phyloP scores from a whole-genome alignment of 2,113 vertebrate species.

The Seriola quinqueradiata region DNA sequence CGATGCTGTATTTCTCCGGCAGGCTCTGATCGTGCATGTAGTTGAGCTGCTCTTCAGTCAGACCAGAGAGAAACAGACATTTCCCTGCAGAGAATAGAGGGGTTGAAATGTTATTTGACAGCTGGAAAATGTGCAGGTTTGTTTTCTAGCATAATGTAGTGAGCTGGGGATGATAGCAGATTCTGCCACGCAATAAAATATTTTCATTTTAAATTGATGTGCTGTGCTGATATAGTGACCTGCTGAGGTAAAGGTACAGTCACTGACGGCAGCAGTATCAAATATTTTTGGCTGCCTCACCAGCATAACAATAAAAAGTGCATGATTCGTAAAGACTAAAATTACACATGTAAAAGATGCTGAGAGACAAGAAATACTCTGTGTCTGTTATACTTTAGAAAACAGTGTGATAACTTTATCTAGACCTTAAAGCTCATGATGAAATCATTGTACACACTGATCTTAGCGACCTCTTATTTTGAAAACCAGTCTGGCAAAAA shows the following conservation, averaged over 20 bases:
- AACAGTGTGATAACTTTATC: too few species aligned
- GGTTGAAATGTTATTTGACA: neutral
- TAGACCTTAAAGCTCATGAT: too few species aligned
- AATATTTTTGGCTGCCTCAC: neutral
- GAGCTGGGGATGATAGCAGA: neutral
- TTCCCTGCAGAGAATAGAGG: constrained; percentile 87
- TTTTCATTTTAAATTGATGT: neutral
- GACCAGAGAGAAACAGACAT: constrained; percentile 95
- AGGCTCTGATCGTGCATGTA: constrained; percentile 93
- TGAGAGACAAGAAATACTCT: neutral
- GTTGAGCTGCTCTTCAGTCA: constrained; percentile 93
- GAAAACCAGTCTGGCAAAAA: neutral
- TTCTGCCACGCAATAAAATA: neutral
- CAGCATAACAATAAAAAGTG: neutral
- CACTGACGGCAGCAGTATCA: neutral
- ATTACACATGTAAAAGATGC: neutral
- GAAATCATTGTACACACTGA: neutral
- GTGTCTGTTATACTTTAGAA: too few species aligned
- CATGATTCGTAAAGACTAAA: neutral
- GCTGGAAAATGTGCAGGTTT: neutral
- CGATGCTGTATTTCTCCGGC: constrained; percentile 94
- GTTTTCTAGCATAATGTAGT: neutral
- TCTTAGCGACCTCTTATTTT: neutral
- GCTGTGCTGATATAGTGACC: neutral
- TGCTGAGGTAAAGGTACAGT: neutral